These are phyloP conservation scores for Drosophila azteca DNA, from an alignment of 1,140 invertebrate genomes.

Conservation along the genomic window DNA sequence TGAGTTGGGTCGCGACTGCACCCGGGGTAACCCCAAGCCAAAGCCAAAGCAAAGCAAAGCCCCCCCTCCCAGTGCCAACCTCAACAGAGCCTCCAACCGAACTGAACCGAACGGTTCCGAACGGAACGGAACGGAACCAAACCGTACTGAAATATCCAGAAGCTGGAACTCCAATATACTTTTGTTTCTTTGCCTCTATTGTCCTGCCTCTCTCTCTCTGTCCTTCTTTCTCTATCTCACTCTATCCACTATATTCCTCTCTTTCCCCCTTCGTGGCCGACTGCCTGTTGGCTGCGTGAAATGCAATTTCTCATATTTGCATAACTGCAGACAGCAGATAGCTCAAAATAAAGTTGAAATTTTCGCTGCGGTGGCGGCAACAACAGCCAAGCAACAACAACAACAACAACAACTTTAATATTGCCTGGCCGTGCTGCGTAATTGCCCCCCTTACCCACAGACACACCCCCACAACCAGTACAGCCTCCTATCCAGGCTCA, in stretches of 20 bases:
- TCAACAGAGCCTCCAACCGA: constrained; percentile 12
- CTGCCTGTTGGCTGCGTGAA: constrained; percentile 62
- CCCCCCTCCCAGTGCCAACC: constrained; percentile 2
- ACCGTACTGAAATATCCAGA: constrained; percentile 22
- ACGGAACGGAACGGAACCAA: constrained; percentile 15
- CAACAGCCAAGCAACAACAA: constrained; percentile 46
- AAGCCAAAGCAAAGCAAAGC: neutral
- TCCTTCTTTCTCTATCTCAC: no score
- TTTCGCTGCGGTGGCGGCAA: constrained; percentile 61
- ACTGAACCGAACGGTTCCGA: constrained; percentile 14
- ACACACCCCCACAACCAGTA: neutral
- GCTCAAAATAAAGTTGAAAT: constrained; percentile 80
- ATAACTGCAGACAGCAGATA: constrained; percentile 81
- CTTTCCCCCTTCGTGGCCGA: no score
- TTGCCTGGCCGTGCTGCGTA: constrained; percentile 68
- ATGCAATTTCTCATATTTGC: constrained; percentile 81
- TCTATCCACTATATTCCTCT: no score
- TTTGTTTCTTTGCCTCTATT: constrained; percentile 76
- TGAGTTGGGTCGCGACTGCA: constrained; percentile 37
- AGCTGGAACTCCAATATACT: constrained; percentile 69
- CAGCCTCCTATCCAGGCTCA: neutral
- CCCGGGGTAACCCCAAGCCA: constrained; percentile 29
- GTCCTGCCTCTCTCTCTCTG: constrained; percentile 29
- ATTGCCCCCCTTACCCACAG: constrained; percentile 44
- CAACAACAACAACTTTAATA: constrained; percentile 69